These are phyloP conservation scores for Panthera leo DNA, from an alignment of 2,113 vertebrate species.

Conservation along the genomic window DNA sequence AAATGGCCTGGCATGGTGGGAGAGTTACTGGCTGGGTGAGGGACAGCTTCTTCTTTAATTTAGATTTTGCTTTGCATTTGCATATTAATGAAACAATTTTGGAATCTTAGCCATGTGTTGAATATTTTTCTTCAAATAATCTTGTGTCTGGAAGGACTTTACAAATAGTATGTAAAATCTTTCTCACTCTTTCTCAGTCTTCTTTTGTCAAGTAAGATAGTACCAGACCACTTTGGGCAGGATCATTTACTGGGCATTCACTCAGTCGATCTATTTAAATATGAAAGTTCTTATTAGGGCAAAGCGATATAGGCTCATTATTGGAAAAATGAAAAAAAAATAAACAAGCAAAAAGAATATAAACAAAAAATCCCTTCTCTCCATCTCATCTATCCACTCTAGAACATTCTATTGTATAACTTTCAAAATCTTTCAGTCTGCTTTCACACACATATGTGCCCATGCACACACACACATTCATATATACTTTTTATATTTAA, in stretches of 20 bases:
- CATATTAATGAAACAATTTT: neutral
- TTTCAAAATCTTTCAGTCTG: slow-evolving; percentile 10
- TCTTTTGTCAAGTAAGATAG: neutral
- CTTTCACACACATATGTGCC: neutral
- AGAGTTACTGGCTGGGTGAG: neutral
- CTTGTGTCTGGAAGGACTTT: neutral
- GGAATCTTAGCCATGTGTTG: neutral
- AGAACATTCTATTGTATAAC: neutral
- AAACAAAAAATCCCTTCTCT: neutral
- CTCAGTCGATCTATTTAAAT: neutral
- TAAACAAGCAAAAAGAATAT: neutral
- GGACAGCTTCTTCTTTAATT: neutral
- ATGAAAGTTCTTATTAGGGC: neutral
- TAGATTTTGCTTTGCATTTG: slow-evolving; percentile 21
- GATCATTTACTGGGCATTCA: neutral
- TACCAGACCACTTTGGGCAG: neutral
- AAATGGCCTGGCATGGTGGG: neutral
- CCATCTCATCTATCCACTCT: neutral
- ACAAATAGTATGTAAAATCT: neutral
- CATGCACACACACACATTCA: neutral
- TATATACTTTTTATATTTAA: neutral
- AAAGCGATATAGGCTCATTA: neutral
- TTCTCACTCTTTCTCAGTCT: neutral
- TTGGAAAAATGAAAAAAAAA: neutral
- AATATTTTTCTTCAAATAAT: slow-evolving; percentile 11